Evolutionary conservation across 2,797 vertebrate species (phyloP).

Genomic region (Novumbra hubbsi): DNA sequence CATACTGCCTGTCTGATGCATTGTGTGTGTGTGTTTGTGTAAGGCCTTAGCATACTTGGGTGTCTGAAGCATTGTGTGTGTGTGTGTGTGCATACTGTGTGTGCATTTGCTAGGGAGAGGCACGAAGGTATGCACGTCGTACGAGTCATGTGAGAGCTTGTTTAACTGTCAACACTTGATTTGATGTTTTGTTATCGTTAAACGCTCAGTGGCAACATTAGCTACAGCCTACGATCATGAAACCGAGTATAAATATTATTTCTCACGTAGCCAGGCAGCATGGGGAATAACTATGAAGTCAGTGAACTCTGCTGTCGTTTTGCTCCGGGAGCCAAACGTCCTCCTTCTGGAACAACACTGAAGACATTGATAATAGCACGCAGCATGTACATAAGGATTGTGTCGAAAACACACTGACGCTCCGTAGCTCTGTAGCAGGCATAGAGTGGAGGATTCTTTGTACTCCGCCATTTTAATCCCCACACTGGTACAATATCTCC

Average conservation of each 20-base stretch:
- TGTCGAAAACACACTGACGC: not conserved
- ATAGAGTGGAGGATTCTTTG: no score
- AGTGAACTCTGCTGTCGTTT: constrained; percentile 42
- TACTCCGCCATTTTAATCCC: no score
- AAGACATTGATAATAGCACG: constrained; percentile 33
- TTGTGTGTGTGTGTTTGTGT: constrained; percentile 35
- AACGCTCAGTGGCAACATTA: constrained; percentile 11
- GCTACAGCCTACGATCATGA: constrained; percentile 39
- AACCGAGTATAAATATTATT: constrained; percentile 56
- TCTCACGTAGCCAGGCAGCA: constrained; percentile 44
- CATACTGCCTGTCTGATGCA: no score
- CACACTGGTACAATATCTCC: no score
- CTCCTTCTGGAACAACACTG: constrained; percentile 49
- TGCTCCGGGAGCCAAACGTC: constrained; percentile 39
- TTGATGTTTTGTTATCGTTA: constrained; percentile 45
- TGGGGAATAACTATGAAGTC: constrained; percentile 21
- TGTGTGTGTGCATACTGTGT: constrained; percentile 14
- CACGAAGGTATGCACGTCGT: not conserved
- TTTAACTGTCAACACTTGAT: constrained; percentile 25
- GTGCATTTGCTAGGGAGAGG: constrained; percentile 25
- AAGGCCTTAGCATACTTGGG: no score
- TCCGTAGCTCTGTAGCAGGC: no score
- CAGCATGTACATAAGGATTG: not conserved
- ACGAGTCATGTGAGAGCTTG: not conserved
- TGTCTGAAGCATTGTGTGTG: not conserved